Evolutionary conservation across 2,113 vertebrate species (phyloP).

Genomic region (Bettongia penicillata): DNA sequence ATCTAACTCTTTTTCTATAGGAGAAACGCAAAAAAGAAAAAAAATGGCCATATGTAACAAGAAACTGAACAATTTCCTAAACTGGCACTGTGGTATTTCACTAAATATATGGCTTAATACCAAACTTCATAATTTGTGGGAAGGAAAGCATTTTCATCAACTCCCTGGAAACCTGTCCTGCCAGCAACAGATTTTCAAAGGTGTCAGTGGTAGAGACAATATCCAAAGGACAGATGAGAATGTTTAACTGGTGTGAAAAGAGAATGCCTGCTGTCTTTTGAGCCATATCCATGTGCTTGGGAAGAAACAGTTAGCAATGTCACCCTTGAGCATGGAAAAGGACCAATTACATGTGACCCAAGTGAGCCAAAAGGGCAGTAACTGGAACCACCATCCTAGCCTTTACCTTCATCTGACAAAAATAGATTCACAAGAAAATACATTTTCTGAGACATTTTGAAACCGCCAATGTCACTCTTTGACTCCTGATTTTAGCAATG

Average conservation of each 20-base stretch:
- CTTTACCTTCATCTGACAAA: background rate
- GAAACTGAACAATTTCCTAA: slow-evolving; percentile 1
- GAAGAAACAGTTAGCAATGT: background rate
- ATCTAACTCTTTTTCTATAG: background rate
- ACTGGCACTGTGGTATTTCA: background rate
- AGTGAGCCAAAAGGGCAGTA: background rate
- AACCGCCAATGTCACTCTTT: background rate
- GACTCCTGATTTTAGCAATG: background rate
- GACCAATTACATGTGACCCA: background rate
- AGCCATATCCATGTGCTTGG: background rate
- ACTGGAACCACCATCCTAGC: background rate
- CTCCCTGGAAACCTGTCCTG: background rate
- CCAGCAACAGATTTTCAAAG: background rate
- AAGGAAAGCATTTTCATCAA: slow-evolving; percentile 10
- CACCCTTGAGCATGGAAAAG: background rate
- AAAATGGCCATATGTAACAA: background rate
- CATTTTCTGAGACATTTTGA: background rate
- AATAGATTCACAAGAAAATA: background rate
- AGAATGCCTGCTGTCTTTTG: background rate
- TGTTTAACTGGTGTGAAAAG: background rate
- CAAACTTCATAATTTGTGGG: background rate
- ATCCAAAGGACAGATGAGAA: background rate
- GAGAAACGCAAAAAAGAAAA: background rate
- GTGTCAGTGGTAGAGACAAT: background rate
- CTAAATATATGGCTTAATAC: background rate